Evolutionary conservation across 2,113 vertebrate species (phyloP).

Genomic region (Bostrychus sinensis): DNA sequence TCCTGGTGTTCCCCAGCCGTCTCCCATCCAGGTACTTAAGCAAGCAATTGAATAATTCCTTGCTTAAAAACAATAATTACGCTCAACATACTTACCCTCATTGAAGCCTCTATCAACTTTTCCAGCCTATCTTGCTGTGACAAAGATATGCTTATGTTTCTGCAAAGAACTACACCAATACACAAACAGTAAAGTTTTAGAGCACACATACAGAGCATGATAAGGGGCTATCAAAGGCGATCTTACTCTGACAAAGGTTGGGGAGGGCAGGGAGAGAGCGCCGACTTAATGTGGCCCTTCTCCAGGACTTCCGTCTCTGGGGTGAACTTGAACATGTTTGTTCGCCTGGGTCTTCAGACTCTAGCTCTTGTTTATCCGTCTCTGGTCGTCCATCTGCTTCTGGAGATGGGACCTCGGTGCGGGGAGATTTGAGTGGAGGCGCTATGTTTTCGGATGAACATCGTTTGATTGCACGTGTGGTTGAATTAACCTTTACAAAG

Average conservation of each 20-base stretch:
- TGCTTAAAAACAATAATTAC: background rate
- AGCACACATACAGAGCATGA: background rate
- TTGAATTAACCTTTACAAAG: slow-evolving; percentile 12
- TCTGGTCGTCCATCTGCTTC: slow-evolving; percentile 33
- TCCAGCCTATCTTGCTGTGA: slow-evolving; percentile 73
- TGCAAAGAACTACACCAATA: slow-evolving; percentile 62
- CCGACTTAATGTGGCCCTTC: slow-evolving; percentile 73
- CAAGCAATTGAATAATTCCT: no score
- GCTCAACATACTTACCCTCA: slow-evolving; percentile 61
- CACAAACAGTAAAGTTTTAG: no score
- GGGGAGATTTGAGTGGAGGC: slow-evolving; percentile 66
- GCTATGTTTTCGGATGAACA: slow-evolving; percentile 43
- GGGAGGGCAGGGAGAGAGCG: slow-evolving; percentile 75
- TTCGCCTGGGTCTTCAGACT: slow-evolving; percentile 20
- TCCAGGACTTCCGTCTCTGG: slow-evolving; percentile 76
- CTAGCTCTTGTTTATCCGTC: slow-evolving; percentile 6
- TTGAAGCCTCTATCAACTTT: slow-evolving; percentile 74
- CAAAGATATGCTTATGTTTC: slow-evolving; percentile 70
- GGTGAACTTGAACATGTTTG: slow-evolving; percentile 36
- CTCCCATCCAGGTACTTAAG: no score
- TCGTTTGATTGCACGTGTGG: slow-evolving; percentile 54
- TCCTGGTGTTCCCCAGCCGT: no score
- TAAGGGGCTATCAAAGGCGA: background rate
- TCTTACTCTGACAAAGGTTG: slow-evolving; percentile 69
- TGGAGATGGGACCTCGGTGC: slow-evolving; percentile 29